A percentile compares a stretch with the other conserved stretches of the same genome.
These are phyloP conservation scores for Chamaedrilus cognettii DNA, from an alignment of 2,888 invertebrate genomes.

Conservation along the genomic window DNA sequence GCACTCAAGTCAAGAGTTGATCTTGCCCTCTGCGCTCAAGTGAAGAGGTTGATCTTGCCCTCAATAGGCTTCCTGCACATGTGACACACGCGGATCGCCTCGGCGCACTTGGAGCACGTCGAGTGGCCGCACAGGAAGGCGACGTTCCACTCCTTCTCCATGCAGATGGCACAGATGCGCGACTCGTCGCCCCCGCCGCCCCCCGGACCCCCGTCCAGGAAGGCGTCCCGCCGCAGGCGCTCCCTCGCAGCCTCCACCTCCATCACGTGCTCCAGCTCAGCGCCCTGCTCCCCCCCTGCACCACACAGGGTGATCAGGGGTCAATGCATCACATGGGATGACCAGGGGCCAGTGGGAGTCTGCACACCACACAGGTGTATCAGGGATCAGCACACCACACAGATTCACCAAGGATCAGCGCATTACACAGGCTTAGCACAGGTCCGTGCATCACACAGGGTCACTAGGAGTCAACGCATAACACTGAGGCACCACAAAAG, in stretches of 20 bases:
- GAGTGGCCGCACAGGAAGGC: conserved; percentile 88
- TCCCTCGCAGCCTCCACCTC: conserved; percentile 17
- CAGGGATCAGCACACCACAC: too few relatives aligned
- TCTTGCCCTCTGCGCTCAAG: too few relatives aligned
- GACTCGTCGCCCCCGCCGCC: conserved; percentile 68
- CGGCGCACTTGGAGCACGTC: conserved; percentile 80
- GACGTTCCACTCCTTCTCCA: conserved; percentile 80
- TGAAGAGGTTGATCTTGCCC: conserved; percentile 66
- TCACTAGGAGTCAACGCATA: too few relatives aligned
- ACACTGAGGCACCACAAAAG: too few relatives aligned
- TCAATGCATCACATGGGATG: too few relatives aligned
- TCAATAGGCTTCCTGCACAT: conserved; percentile 81
- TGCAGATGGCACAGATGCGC: conserved; percentile 82
- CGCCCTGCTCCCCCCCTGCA: conserved; percentile 25
- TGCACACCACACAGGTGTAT: too few relatives aligned
- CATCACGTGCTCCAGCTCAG: conserved; percentile 9
- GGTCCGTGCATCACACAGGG: too few relatives aligned
- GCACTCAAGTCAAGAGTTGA: too few relatives aligned
- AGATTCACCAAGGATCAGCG: too few relatives aligned
- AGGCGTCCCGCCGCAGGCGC: conserved; percentile 61
- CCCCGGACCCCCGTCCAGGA: conserved; percentile 69
- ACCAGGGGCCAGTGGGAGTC: too few relatives aligned
- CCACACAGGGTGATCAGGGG: too few relatives aligned
- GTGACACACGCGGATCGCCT: conserved; percentile 80
- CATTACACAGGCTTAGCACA: too few relatives aligned